Conservation (phyloP, 2,888 invertebrate genomes). For the Odiellus spinosus region DNA sequence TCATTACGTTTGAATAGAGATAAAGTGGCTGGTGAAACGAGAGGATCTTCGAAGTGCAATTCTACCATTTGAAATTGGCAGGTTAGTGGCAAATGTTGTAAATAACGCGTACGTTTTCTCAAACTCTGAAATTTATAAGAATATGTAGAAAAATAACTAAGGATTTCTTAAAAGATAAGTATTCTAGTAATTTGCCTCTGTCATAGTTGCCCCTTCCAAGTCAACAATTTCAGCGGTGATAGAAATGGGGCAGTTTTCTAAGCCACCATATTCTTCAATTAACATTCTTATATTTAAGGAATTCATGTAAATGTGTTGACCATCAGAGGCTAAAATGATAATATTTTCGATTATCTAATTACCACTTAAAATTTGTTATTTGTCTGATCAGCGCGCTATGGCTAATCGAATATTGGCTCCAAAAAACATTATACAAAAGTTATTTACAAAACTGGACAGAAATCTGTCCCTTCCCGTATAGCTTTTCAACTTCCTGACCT, state of each 20-base stretch:
- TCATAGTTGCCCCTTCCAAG: conserved; percentile 69
- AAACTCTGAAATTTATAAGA: conserved; percentile 37
- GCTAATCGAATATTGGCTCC: too few species aligned
- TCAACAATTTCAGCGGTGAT: conserved; percentile 68
- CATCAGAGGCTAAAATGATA: conserved; percentile 54
- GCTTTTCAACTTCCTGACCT: too few species aligned
- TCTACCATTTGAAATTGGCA: conserved; percentile 83
- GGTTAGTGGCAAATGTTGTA: conserved; percentile 74
- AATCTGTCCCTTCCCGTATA: too few species aligned
- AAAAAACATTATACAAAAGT: too few species aligned
- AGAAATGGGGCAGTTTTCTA: conserved; percentile 55
- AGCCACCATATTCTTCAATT: conserved; percentile 63
- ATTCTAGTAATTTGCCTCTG: conserved; percentile 36
- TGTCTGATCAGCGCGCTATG: too few species aligned
- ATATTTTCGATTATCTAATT: too few species aligned
- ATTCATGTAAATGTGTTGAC: conserved; percentile 81
- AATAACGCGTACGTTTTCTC: conserved; percentile 52
- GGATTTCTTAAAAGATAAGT: too few species aligned
- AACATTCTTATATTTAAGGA: conserved; percentile 78
- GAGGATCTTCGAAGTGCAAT: conserved; percentile 55
- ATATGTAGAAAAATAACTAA: too few species aligned
- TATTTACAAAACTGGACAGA: too few species aligned
- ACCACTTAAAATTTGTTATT: too few species aligned
- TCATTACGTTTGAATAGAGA: conserved; percentile 53
- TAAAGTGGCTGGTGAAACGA: conserved; percentile 50